A percentile compares a stretch with the other conserved stretches of the same genome.
Evolutionary conservation across 2,888 invertebrate species (phyloP).

Genomic region (Apotomis turbidana): DNA sequence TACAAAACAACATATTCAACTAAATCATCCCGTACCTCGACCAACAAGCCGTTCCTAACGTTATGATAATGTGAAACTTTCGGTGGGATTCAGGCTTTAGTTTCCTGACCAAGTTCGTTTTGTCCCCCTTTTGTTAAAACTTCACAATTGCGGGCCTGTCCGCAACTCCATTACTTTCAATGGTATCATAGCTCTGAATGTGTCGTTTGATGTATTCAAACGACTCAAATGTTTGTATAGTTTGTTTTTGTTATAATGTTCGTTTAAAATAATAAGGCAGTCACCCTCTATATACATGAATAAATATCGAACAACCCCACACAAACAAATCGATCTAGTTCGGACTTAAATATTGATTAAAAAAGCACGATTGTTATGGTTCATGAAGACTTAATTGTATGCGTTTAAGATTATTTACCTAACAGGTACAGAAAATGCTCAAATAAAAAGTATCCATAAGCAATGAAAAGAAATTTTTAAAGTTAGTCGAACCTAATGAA

Average conservation of each 20-base stretch:
- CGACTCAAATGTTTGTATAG: slow-evolving; percentile 3
- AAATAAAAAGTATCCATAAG: too few relatives aligned
- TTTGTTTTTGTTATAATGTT: neutral
- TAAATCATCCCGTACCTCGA: slow-evolving; percentile 49
- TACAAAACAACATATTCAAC: slow-evolving; percentile 24
- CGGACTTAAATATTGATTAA: too few relatives aligned
- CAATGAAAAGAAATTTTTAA: too few relatives aligned
- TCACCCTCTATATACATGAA: too few relatives aligned
- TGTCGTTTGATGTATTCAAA: slow-evolving; percentile 42
- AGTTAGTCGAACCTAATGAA: too few relatives aligned
- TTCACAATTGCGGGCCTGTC: slow-evolving; percentile 53
- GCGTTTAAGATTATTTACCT: too few relatives aligned
- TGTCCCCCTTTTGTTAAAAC: slow-evolving; percentile 58
- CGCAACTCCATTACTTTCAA: slow-evolving; percentile 43
- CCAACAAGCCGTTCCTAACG: slow-evolving; percentile 49
- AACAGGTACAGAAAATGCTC: too few relatives aligned
- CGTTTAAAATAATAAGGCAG: too few relatives aligned
- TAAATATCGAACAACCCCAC: too few relatives aligned
- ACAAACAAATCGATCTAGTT: too few relatives aligned
- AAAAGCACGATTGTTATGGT: too few relatives aligned
- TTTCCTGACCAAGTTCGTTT: slow-evolving; percentile 53
- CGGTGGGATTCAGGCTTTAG: slow-evolving; percentile 61
- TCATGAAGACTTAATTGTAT: too few relatives aligned
- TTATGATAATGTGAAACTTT: slow-evolving; percentile 66
- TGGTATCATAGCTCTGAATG: slow-evolving; percentile 41